Evolutionary conservation across 2,888 invertebrate genomes (phyloP).

Genomic region (Orchestes rusci): DNA sequence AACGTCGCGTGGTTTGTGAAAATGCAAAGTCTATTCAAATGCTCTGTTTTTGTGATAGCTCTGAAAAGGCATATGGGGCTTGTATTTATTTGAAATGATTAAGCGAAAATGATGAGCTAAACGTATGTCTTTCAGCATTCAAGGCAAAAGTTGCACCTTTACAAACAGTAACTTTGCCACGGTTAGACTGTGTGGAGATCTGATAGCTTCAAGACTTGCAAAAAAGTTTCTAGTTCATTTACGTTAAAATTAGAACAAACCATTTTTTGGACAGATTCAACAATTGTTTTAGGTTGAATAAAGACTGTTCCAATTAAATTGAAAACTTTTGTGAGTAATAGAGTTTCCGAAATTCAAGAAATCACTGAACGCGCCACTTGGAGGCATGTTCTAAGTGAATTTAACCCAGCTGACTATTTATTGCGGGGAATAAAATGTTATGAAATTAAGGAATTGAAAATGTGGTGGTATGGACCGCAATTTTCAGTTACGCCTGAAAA

Average conservation of each 20-base stretch:
- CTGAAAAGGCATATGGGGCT: slow-evolving; percentile 25
- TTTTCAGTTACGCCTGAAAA: slow-evolving; percentile 4
- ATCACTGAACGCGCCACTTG: slow-evolving; percentile 13
- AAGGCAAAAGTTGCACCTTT: slow-evolving; percentile 14
- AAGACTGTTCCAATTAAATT: slow-evolving; percentile 17
- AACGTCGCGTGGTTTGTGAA: slow-evolving; percentile 3
- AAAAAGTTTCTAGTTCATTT: slow-evolving; percentile 11
- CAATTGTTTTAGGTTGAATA: slow-evolving; percentile 25
- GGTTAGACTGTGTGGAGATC: slow-evolving; percentile 21
- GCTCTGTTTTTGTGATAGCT: slow-evolving; percentile 28
- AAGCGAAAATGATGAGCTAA: not conserved
- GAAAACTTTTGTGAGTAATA: slow-evolving; percentile 25
- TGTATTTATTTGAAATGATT: slow-evolving; percentile 26
- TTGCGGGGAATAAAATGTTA: slow-evolving; percentile 19
- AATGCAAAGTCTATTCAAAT: slow-evolving; percentile 8
- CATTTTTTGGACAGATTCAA: slow-evolving; percentile 27
- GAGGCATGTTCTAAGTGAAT: slow-evolving; percentile 25
- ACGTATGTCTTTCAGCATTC: not conserved
- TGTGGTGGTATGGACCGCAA: slow-evolving; percentile 26
- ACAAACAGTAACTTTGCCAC: slow-evolving; percentile 21
- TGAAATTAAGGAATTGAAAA: slow-evolving; percentile 7
- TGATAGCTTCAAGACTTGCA: slow-evolving; percentile 14
- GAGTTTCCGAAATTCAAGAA: slow-evolving; percentile 24
- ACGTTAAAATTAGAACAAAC: slow-evolving; percentile 6
- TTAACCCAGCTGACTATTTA: slow-evolving; percentile 25